These are phyloP conservation scores for Cataglyphis rosenhaueri DNA, from an alignment of 2,888 invertebrate genomes.

Conservation along the genomic window DNA sequence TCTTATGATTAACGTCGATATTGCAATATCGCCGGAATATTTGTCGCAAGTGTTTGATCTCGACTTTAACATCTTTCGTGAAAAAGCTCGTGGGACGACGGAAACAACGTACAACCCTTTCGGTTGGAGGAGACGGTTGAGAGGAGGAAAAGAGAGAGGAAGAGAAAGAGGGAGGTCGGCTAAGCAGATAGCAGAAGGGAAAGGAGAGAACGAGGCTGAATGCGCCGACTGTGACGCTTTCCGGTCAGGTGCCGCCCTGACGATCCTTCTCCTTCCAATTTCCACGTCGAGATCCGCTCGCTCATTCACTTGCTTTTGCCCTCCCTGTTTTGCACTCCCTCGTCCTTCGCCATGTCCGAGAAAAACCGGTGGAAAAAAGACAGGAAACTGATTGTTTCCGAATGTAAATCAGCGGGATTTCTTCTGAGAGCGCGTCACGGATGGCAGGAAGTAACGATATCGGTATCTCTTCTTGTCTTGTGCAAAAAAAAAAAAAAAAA, in stretches of 20 bases:
- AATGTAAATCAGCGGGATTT: slow-evolving; percentile 40
- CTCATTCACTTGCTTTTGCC: slow-evolving; percentile 74
- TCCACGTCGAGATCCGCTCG: slow-evolving; percentile 68
- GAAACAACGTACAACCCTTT: slow-evolving; percentile 65
- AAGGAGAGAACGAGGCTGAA: slow-evolving; percentile 81
- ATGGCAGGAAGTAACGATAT: not conserved
- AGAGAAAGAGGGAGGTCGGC: slow-evolving; percentile 12
- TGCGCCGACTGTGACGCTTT: slow-evolving; percentile 84
- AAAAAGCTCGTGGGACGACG: slow-evolving; percentile 19
- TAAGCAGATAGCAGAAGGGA: slow-evolving; percentile 61
- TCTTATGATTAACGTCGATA: slow-evolving; percentile 1
- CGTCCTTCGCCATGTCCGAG: slow-evolving; percentile 11
- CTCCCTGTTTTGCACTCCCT: slow-evolving; percentile 67
- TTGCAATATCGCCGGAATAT: slow-evolving; percentile 2
- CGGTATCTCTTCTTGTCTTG: not conserved
- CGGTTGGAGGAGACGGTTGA: slow-evolving; percentile 45
- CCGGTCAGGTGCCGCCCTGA: slow-evolving; percentile 84
- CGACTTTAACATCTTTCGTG: not conserved
- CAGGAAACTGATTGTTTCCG: slow-evolving; percentile 59
- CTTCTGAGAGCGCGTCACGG: not conserved
- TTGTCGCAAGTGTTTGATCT: not conserved
- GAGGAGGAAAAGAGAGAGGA: slow-evolving; percentile 24
- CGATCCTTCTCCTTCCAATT: slow-evolving; percentile 78
- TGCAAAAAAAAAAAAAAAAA: not conserved
- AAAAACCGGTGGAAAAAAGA: slow-evolving; percentile 43